These are phyloP conservation scores for Xenopus petersii DNA, from an alignment of 2,797 vertebrate species.

Conservation along the genomic window DNA sequence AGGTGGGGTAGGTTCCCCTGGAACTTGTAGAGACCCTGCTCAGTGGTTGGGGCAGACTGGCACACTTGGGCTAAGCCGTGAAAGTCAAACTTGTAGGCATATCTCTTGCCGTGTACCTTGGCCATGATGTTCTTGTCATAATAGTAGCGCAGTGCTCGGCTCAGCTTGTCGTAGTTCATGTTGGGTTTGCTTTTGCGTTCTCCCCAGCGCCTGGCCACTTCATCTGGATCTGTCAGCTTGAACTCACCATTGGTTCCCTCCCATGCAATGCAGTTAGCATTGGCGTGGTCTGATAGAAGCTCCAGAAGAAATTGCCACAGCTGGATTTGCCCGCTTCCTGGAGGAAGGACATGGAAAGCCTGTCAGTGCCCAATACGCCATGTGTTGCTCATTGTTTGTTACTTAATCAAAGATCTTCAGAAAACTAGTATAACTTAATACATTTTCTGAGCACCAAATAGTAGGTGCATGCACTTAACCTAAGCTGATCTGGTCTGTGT, in stretches of 20 bases:
- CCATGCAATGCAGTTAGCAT: slow-evolving; percentile 93
- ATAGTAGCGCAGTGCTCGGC: slow-evolving; percentile 94
- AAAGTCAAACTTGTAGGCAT: slow-evolving; percentile 97
- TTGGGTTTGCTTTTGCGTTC: slow-evolving; percentile 97
- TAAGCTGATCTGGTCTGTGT: too few species aligned
- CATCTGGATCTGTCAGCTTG: slow-evolving; percentile 93
- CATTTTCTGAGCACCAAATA: too few species aligned
- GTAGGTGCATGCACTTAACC: too few species aligned
- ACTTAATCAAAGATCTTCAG: too few species aligned
- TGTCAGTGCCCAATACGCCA: not conserved
- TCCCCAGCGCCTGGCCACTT: slow-evolving; percentile 94
- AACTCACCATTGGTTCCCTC: slow-evolving; percentile 96
- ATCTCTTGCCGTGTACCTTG: slow-evolving; percentile 96
- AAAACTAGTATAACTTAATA: too few species aligned
- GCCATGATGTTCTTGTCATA: slow-evolving; percentile 99
- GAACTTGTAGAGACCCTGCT: slow-evolving; percentile 88
- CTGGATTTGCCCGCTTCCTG: slow-evolving; percentile 97
- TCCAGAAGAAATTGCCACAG: slow-evolving; percentile 97
- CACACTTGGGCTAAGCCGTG: slow-evolving; percentile 93
- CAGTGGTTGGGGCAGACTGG: slow-evolving; percentile 79
- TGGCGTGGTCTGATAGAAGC: slow-evolving; percentile 88
- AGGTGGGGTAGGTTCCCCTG: slow-evolving; percentile 88
- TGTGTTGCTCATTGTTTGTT: too few species aligned
- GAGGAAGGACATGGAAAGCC: slow-evolving; percentile 21
- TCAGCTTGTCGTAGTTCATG: slow-evolving; percentile 99